phyloP scores from a whole-genome alignment of 2,888 invertebrate genomes.

The Brachylomia viminalis region DNA sequence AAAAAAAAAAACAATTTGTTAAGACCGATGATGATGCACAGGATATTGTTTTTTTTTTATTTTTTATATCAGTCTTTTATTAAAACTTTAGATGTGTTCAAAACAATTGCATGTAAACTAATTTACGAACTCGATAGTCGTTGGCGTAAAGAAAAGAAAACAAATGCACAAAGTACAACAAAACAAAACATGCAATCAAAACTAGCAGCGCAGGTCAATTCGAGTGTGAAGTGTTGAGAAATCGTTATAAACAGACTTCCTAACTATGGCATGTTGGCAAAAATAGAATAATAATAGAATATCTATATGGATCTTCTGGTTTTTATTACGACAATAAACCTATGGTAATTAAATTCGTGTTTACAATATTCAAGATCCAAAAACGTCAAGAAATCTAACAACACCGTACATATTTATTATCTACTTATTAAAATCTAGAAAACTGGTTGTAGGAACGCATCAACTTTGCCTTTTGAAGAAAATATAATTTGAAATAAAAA shows the following conservation, averaged over 20 bases:
- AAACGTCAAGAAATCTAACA: not conserved
- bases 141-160: constrained; percentile 5
- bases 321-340: not conserved
- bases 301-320: not conserved
- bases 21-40: not conserved
- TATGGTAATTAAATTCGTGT: constrained; percentile 8
- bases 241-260: not conserved
- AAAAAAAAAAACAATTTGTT: no score
- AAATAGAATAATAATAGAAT: not conserved
- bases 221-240: constrained; percentile 25
- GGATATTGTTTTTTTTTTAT: not conserved
- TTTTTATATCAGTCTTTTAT: not conserved
- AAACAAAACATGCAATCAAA: constrained; percentile 29
- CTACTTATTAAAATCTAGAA: constrained; percentile 2
- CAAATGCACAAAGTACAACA: not conserved
- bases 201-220: not conserved
- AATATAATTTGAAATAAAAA: no score
- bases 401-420: not conserved
- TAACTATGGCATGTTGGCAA: no score
- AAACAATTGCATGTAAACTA: not conserved
- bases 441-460: constrained; percentile 37
- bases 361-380: not conserved
- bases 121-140: not conserved
- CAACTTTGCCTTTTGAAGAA: constrained; percentile 51
- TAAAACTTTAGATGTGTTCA: not conserved